Evolutionary conservation across 2,888 invertebrate species (phyloP), one percentile per base, ranked within the genome.

Genomic region (Tuberolachnus salignus): DNA sequence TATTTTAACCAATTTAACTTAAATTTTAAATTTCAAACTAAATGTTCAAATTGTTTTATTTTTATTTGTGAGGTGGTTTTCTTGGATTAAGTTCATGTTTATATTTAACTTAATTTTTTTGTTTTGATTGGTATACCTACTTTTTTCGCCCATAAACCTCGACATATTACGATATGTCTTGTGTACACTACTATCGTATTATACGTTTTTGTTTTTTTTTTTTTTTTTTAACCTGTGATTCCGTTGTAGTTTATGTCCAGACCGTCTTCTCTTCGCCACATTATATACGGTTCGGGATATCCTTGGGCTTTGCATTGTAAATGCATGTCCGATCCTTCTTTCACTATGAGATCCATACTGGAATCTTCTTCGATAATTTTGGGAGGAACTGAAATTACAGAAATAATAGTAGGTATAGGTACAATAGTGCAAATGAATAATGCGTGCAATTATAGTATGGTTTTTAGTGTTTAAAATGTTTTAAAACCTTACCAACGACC

Each of bases 231-330:
- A 94, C 94, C 94, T 84, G 90, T 91, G 85, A 93, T 93, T 16
- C 94, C 94, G 84, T 94, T 94, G 86, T 94, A 94, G 85, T 92
- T 91, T 87, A 95, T 94, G 85, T 93, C 92, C 84, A 92, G 91
- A 80, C 94, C 94, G 84, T 95, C 95, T 86, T 95, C 95, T 59
- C 95, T 88, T 64, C 94, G 88, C 95, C 95, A 95, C 92, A 94
- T 94, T 83, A 95, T 94, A 85, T 94, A 95, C 13, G 96, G 95
- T 84, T 94, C 94, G 0, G 94, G 95, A 86, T 93, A 94, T 83
- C 95, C 95, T n/a, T 90, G 90, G 44, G 95, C 95, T 84, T 94
- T 93, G 85, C 95, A 95, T 82, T 91, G 91, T 86, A 95, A 88
- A 44, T 94, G 93, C 75, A 95, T 94, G 86, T 95, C 94, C 71